Base-by-base conservation (phyloP, 2,888 invertebrate species). In the Erannis defoliaria region DNA sequence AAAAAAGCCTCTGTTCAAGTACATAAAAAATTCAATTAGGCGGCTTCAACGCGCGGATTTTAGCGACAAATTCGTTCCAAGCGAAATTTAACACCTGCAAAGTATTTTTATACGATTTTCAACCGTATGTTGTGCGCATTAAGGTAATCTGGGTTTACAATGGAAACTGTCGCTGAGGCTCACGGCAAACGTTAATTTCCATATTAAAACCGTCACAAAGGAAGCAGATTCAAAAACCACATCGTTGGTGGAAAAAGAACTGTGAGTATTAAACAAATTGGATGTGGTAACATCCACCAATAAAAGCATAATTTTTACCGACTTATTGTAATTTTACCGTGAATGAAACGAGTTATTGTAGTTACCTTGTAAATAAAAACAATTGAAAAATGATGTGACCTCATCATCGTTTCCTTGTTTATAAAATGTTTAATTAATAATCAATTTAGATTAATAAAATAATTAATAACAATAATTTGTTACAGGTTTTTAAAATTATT, bases 131-230 rank as follows among this genome's bases (percentile, higher is more conserved):
- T 14, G 31, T 51, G 55, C 49, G 50, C 63, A 8, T 71, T 76
- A 74, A 75, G 73, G 68, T 56, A 62, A 64, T 66, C 67, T 71
- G 70, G 68, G 63, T 64, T 40, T 65, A 67, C 49, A 66, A 71
- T 66, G 62, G 65, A 67, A 68, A 42, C 48, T 60, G 74, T 82
- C 81, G 86, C 74, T 68, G 78, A 88, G 83, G 86, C 88, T 85
- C 88, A 85, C 89, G 86, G 87, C 82, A 80, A 89, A 85, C 88
- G 89, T 90, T 93, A 93, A 93, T 93, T 93, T 93, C 92, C 93
- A 93, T 93, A 92, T 93, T 93, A 93, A 92, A 92, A 91, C 88
- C 89, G 88, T 85, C 90, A 92, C 92, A 93, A 93, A 92, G 93
- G 91, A 92, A 90, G 88, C 91, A 87, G 88, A 91, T 91, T 91